These are phyloP conservation scores for Mionectes olivaceus DNA, from an alignment of 2,797 vertebrate genomes.

Conservation along the genomic window DNA sequence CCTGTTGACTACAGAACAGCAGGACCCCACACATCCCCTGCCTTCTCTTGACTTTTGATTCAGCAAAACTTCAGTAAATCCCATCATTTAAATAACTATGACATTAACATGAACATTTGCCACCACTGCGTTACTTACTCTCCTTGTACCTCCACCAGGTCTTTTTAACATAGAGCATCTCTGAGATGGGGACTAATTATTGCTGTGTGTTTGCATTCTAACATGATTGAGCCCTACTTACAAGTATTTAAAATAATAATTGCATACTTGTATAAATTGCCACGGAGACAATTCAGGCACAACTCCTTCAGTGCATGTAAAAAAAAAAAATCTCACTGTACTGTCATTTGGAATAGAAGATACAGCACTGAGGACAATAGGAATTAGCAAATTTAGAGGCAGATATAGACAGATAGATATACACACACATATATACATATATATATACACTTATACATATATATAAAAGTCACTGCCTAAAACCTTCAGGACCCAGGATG, in stretches of 20 bases:
- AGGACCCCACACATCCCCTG: not conserved
- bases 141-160: not conserved
- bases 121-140: not conserved
- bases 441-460: too few relatives aligned
- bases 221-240: not conserved
- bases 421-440: accelerated
- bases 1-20: not conserved
- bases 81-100: not conserved
- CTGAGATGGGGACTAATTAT: not conserved
- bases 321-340: not conserved
- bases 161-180: not conserved
- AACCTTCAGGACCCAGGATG: not conserved
- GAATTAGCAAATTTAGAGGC: not conserved
- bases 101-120: not conserved
- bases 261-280: constrained; percentile 22
- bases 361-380: not conserved
- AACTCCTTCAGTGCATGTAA: not conserved
- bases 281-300: not conserved
- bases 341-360: not conserved
- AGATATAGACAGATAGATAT: not conserved
- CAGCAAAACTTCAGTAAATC: not conserved
- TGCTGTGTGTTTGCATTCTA: constrained; percentile 24
- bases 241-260: not conserved
- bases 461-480: not conserved
- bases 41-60: not conserved